Base-by-base conservation (phyloP, 2,113 vertebrate genomes). In the Pedionomus torquatus region DNA sequence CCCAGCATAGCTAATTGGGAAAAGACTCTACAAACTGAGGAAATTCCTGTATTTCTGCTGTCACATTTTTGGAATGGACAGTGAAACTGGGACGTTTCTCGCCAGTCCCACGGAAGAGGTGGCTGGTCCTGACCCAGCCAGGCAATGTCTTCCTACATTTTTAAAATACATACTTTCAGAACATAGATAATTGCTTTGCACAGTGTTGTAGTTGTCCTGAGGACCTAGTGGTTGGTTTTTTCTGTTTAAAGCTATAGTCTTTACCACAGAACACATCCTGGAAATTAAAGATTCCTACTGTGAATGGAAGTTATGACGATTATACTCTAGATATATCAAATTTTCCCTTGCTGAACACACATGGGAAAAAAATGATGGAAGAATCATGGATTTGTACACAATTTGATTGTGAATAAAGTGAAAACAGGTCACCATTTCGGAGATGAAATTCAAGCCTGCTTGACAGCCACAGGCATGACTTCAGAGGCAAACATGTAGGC, bases 1-100 rank as follows among this genome's bases (percentile, higher is more conserved):
- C 97, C 97, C 88, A 77, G 48, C 84, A 85, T 25, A 90, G 94
- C 78, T 97, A 97, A 95, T 95, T 96, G 91, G 89, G 93, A 95
- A 89, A 72, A 84, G 41, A 69, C 31, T 87, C 89, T 89, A 83
- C 71, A 80, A 95, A 91, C n/a, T 75, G 80, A 77, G 74, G 64
- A 76, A 26, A 72, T 66, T 78, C 83, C 86, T 76, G 19, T 21
- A 54, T 61, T 60, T 63, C 63, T 87, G 89, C 61, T 51, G 24
- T 21, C 68, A 37, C 49, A 52, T 46, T 78, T 88, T 86, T 72
- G 21, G 76, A 85, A 57, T 17, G 10, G 23, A 48, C 17, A 71
- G 60, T 28, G 43, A 88, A 77, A 57, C 6, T 0, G 0, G 17
- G 44, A 80, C 28, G 21, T 30, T 84, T 85, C 80, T 85, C 3